phyloP scores from a whole-genome alignment of 2,113 vertebrate species.

The Cebus imitator region DNA sequence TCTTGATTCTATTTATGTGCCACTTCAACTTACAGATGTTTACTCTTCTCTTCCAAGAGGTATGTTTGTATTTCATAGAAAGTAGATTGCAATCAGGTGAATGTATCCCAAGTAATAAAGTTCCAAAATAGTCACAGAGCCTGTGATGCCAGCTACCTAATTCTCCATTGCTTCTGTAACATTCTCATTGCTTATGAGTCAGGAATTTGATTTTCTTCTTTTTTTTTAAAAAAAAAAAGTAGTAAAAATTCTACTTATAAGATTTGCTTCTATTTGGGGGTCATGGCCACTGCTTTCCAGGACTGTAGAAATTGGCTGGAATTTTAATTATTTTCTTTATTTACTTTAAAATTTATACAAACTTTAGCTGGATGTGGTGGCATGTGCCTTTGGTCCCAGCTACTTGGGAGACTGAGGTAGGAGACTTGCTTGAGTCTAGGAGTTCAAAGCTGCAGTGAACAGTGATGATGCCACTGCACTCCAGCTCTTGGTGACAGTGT shows the following conservation, averaged over 20 bases:
- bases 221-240: background rate
- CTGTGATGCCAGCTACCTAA: background rate
- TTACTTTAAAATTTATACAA: background rate
- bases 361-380: no score
- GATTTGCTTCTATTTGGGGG: background rate
- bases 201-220: background rate
- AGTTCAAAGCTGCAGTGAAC: no score
- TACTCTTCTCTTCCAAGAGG: background rate
- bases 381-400: no score
- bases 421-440: no score
- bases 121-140: background rate
- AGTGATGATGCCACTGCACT: no score
- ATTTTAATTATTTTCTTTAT: background rate
- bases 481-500: no score
- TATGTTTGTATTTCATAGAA: background rate
- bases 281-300: background rate
- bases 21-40: background rate
- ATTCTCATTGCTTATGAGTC: background rate
- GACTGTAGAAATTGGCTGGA: background rate
- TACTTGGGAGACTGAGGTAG: no score
- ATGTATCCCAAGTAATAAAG: no score
- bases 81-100: background rate
- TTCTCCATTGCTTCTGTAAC: background rate
- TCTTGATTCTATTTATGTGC: background rate
- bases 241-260: background rate